phyloP scores from a whole-genome alignment of 2,888 invertebrate species.

The Leuctra nigra region DNA sequence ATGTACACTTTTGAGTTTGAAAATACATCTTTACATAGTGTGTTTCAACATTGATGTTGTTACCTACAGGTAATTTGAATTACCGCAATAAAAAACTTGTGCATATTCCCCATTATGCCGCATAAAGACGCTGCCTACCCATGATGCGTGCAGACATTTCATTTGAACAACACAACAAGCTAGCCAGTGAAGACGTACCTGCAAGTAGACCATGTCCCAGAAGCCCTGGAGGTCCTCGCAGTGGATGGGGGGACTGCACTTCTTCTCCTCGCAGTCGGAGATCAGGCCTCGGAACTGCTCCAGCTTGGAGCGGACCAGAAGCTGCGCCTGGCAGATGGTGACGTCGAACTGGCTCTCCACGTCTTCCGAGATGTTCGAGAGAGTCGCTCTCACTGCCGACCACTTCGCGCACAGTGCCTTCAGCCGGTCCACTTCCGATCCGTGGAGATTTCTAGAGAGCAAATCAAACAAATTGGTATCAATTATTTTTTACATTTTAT shows the following conservation, averaged over 20 bases:
- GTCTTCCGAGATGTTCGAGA: constrained; percentile 44
- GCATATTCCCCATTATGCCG: too few relatives aligned
- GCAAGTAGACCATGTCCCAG: constrained; percentile 67
- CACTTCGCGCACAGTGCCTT: background rate
- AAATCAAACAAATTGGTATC: background rate
- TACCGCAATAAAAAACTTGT: too few relatives aligned
- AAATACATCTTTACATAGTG: too few relatives aligned
- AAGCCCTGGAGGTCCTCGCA: constrained; percentile 74
- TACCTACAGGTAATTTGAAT: too few relatives aligned
- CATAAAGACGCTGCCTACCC: too few relatives aligned
- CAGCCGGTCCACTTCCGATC: constrained; percentile 39
- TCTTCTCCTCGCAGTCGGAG: constrained; percentile 41
- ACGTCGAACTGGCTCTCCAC: constrained; percentile 55
- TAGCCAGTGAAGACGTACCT: background rate
- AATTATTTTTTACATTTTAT: too few relatives aligned
- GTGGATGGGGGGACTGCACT: constrained; percentile 49
- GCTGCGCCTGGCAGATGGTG: constrained; percentile 69
- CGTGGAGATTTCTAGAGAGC: constrained; percentile 14
- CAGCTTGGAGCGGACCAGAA: constrained; percentile 70
- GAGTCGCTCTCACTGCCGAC: constrained; percentile 8
- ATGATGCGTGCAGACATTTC: too few relatives aligned
- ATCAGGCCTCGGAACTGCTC: constrained; percentile 63
- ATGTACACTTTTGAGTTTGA: too few relatives aligned
- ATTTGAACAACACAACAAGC: too few relatives aligned
- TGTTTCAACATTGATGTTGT: too few relatives aligned